A percentile compares a stretch with the other conserved stretches of the same genome.
Conservation (phyloP, 2,113 vertebrate species). For the Uria lomvia region DNA sequence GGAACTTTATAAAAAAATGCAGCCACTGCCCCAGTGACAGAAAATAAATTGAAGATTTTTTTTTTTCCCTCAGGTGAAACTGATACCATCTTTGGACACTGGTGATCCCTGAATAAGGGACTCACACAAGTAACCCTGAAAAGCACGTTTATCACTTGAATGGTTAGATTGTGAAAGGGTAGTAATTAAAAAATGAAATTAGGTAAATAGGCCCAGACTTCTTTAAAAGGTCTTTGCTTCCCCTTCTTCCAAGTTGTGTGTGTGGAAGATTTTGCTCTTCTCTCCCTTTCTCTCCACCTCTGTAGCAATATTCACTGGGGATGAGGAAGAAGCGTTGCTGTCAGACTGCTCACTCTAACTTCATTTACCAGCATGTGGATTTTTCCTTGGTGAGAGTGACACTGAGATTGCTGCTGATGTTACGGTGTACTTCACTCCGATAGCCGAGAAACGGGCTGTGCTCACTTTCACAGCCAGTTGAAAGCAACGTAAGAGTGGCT, state of each 20-base stretch:
- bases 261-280: neutral
- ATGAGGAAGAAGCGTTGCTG: neutral
- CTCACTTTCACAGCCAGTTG: neutral
- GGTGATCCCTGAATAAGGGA: neutral
- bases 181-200: neutral
- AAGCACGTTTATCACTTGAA: neutral
- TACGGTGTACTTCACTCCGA: neutral
- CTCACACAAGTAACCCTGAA: neutral
- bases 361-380: neutral
- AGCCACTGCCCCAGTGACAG: neutral
- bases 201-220: neutral
- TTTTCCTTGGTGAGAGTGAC: neutral
- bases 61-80: neutral
- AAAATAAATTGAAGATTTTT: neutral
- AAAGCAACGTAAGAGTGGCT: neutral
- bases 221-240: neutral
- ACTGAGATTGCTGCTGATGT: neutral
- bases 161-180: neutral
- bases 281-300: neutral
- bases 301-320: neutral
- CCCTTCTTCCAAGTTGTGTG: neutral
- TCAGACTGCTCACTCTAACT: neutral
- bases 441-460: rapidly evolving
- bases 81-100: neutral
- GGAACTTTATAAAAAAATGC: neutral